These are phyloP conservation scores for Pristionchus maxplancki DNA, from an alignment of 2,888 invertebrate species.

Conservation along the genomic window DNA sequence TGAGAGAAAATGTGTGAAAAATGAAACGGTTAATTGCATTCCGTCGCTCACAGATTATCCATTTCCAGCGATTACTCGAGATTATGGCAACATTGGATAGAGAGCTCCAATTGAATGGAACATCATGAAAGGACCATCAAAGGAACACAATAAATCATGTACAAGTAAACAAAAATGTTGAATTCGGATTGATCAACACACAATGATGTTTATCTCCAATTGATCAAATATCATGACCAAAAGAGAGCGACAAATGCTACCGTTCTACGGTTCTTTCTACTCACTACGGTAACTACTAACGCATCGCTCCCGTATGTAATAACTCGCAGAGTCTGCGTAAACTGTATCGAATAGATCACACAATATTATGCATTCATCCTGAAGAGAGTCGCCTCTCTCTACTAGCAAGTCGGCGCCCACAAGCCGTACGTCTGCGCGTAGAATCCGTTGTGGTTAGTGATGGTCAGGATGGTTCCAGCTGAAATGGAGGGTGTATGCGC, in stretches of 20 bases:
- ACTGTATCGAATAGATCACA: not conserved
- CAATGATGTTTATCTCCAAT: not conserved
- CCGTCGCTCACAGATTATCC: constrained; percentile 19
- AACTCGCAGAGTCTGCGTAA: not conserved
- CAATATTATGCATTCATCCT: constrained; percentile 7
- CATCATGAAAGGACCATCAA: constrained; percentile 2
- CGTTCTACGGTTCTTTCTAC: not conserved
- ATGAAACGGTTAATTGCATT: not conserved
- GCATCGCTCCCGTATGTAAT: not conserved
- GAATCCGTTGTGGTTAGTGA: constrained; percentile 33
- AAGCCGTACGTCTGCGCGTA: not conserved
- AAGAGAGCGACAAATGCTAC: not conserved
- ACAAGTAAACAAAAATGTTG: not conserved
- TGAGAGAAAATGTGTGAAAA: not conserved
- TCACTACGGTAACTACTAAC: not conserved
- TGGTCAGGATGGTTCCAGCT: constrained; percentile 26
- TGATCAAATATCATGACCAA: not conserved
- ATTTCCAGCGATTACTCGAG: constrained; percentile 22
- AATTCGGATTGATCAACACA: not conserved
- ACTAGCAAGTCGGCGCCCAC: not conserved
- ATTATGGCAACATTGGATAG: not conserved
- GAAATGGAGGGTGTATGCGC: not conserved
- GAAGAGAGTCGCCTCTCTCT: not conserved
- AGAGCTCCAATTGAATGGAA: not conserved
- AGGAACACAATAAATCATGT: not conserved